Evolutionary conservation across 2,888 invertebrate species (phyloP), one percentile per base, ranked within the genome.

Genomic region (Caenorhabditis doughertyi): DNA sequence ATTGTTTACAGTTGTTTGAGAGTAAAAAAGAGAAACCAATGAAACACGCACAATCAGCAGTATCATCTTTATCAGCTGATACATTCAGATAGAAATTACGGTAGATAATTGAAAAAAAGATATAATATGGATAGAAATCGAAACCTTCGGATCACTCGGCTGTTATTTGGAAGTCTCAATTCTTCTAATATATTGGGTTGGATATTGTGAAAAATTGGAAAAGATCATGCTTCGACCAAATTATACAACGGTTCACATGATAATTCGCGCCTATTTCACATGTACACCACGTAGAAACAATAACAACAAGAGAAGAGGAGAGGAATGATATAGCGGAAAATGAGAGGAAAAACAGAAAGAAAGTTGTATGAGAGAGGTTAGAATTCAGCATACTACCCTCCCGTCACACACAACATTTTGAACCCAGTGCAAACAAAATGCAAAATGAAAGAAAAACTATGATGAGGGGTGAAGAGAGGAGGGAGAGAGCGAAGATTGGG

Each of bases 351-450:
- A 16, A 32, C 64, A 18, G 73, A 74, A 56, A 74, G 65, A 49
- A 13, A 13, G 39, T 62, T 27, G 11, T 3, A 27, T 27, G 39
- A 11, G 64, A 39, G 39, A 64, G 62, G 55, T 35, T 51, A 53
- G 55, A 47, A 55, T 65, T 64, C 58, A 73, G 44, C 53, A 39
- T 21, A 29, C 16, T 8, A 42, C 3, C 9, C 13, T 11, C 13
- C 3, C 13, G 13, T 13, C 13, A 44, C 58, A 68, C 79, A n/a
- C n/a, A n/a, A n/a, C n/a, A 60, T 62, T 70, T 79, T 71, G 70
- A 70, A 79, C 62, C 68, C 39, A 64, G 79, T 79, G 70, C 70
- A 70, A 62, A 79, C 23, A 65, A n/a, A 56, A 47, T 47, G n/a
- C 13, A 53, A 55, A 29, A 13, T 27, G 42, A 23, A 27, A 23